Evolutionary conservation across 2,797 vertebrate genomes (phyloP).

Genomic region (Acrossocheilus fasciatus): DNA sequence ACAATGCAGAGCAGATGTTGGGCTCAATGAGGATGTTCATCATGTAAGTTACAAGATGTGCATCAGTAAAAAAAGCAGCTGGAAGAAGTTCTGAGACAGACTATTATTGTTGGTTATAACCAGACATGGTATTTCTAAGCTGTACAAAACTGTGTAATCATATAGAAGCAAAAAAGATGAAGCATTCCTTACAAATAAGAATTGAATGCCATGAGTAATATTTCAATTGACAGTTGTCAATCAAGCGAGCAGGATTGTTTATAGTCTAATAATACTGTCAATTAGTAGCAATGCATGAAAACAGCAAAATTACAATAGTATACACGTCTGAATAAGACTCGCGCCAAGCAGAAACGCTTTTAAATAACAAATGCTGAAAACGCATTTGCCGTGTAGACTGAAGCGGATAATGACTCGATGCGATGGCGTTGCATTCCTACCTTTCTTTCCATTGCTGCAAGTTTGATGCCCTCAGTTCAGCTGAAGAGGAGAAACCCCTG

Average conservation of each 20-base stretch:
- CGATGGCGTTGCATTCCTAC: constrained; percentile 61
- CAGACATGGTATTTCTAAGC: background rate
- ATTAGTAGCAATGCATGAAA: background rate
- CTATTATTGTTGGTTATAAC: background rate
- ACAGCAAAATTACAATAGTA: background rate
- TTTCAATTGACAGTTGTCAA: constrained; percentile 33
- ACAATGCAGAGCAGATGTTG: constrained; percentile 14
- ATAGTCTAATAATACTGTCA: background rate
- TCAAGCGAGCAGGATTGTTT: constrained; percentile 5
- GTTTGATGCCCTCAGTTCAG: constrained; percentile 47
- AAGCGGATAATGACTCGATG: constrained; percentile 48
- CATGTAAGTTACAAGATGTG: background rate
- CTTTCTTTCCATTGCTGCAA: constrained; percentile 68
- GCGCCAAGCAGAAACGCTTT: background rate
- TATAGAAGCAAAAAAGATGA: background rate
- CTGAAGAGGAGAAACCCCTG: background rate
- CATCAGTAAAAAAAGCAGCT: background rate
- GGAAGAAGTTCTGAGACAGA: constrained; percentile 26
- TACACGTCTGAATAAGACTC: background rate
- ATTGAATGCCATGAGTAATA: background rate
- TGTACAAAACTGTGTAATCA: background rate
- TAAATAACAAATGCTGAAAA: constrained; percentile 74
- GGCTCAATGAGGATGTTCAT: background rate
- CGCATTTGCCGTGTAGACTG: constrained; percentile 73
- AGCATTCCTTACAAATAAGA: background rate